These are phyloP conservation scores for Euschistus heros DNA, from an alignment of 1,140 invertebrate genomes.

Conservation along the genomic window DNA sequence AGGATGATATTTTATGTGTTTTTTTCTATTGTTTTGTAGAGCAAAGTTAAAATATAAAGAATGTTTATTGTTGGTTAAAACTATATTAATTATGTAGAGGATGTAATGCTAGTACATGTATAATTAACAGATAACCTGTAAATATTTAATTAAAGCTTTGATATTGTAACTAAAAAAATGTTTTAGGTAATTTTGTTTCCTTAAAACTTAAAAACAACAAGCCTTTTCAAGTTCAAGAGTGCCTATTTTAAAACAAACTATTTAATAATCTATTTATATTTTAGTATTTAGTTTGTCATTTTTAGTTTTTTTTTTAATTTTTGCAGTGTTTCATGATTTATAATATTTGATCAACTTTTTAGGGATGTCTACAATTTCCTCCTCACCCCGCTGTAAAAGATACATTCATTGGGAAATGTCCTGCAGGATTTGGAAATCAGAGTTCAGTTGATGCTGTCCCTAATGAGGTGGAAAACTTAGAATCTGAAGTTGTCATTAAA, in stretches of 20 bases:
- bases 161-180: neutral
- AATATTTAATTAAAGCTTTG: neutral
- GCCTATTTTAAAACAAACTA: too few species aligned
- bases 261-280: too few species aligned
- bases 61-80: neutral
- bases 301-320: neutral
- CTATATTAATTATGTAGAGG: neutral
- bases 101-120: too few species aligned
- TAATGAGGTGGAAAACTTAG: neutral
- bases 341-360: slow-evolving; percentile 24
- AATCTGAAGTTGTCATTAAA: neutral
- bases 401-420: slow-evolving; percentile 40
- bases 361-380: slow-evolving; percentile 43
- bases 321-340: neutral
- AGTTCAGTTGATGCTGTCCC: neutral
- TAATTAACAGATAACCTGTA: neutral
- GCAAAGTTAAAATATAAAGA: neutral
- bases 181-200: neutral
- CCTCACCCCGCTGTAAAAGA: slow-evolving; percentile 62
- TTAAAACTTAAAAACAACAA: neutral
- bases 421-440: neutral
- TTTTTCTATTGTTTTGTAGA: neutral
- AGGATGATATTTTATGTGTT: neutral
- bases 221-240: neutral
- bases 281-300: neutral